A percentile compares a stretch with the other conserved stretches of the same genome.
These are phyloP conservation scores for Galerucella pusilla DNA, from an alignment of 2,888 invertebrate species.

Conservation along the genomic window DNA sequence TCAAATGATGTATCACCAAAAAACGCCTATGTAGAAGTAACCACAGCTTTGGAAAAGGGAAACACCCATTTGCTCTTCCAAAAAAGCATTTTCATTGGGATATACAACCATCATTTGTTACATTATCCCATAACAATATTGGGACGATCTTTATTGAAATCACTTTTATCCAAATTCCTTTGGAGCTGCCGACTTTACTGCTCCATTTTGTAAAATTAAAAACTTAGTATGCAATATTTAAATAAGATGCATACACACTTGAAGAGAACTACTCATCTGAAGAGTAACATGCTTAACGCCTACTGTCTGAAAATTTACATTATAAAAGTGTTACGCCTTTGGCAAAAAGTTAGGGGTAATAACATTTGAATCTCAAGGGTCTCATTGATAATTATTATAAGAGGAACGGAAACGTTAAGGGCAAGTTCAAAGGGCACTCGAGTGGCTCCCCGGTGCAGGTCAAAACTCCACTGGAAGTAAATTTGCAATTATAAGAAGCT, in stretches of 20 bases:
- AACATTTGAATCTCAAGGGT: slow-evolving; percentile 61
- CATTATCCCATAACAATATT: too few relatives aligned
- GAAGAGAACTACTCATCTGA: background rate
- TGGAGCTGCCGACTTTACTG: background rate
- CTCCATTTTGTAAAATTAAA: background rate
- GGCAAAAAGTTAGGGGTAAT: slow-evolving; percentile 53
- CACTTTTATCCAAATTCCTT: background rate
- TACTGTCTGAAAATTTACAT: background rate
- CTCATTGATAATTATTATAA: slow-evolving; percentile 66
- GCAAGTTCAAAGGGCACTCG: slow-evolving; percentile 61
- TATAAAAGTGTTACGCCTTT: slow-evolving; percentile 10
- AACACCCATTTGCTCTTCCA: too few relatives aligned
- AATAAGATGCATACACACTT: background rate
- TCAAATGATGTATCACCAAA: too few relatives aligned
- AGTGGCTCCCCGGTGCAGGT: slow-evolving; percentile 56
- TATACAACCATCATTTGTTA: too few relatives aligned
- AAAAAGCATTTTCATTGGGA: too few relatives aligned
- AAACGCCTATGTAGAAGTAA: too few relatives aligned
- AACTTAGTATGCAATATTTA: background rate
- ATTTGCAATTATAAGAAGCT: slow-evolving; percentile 20
- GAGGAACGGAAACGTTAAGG: slow-evolving; percentile 57
- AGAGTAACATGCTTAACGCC: background rate
- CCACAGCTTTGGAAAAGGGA: too few relatives aligned
- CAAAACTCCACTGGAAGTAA: slow-evolving; percentile 50
- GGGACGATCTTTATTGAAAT: too few relatives aligned